Evolutionary conservation across 2,888 invertebrate genomes (phyloP).

Genomic region (Vesta saturnalis): DNA sequence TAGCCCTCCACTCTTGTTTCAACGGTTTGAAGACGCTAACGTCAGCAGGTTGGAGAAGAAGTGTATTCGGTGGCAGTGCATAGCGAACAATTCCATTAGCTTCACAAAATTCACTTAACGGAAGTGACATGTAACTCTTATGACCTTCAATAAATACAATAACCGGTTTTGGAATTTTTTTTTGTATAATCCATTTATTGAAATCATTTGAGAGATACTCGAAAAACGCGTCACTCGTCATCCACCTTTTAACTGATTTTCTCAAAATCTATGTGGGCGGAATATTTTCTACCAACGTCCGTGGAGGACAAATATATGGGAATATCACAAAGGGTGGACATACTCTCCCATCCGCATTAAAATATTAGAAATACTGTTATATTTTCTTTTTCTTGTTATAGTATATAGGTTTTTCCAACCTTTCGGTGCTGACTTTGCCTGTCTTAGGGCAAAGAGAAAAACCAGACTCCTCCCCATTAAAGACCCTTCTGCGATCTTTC

Average conservation of each 20-base stretch:
- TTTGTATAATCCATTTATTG: background rate
- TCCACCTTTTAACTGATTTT: too few species aligned
- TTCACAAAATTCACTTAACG: too few species aligned
- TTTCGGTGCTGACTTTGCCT: constrained; percentile 23
- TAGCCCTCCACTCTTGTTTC: constrained; percentile 9
- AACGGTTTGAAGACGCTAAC: too few species aligned
- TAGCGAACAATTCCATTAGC: constrained; percentile 30
- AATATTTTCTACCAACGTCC: constrained; percentile 28
- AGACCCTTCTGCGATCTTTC: background rate
- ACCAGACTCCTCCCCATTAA: too few species aligned
- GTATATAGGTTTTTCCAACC: constrained; percentile 14
- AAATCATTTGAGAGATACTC: background rate
- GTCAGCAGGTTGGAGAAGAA: too few species aligned
- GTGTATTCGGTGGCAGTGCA: too few species aligned
- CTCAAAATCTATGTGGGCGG: background rate
- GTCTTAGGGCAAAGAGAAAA: too few species aligned
- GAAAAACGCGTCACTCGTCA: background rate
- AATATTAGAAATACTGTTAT: constrained; percentile 24
- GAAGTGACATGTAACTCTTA: background rate
- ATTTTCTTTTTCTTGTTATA: background rate
- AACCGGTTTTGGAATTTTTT: background rate
- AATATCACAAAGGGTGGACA: background rate
- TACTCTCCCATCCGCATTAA: constrained; percentile 19
- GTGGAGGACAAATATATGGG: background rate
- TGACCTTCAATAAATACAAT: background rate